Evolutionary conservation across 2,113 vertebrate species (phyloP), one percentile per base, ranked within the genome.

Genomic region (Prunella fulvescens): DNA sequence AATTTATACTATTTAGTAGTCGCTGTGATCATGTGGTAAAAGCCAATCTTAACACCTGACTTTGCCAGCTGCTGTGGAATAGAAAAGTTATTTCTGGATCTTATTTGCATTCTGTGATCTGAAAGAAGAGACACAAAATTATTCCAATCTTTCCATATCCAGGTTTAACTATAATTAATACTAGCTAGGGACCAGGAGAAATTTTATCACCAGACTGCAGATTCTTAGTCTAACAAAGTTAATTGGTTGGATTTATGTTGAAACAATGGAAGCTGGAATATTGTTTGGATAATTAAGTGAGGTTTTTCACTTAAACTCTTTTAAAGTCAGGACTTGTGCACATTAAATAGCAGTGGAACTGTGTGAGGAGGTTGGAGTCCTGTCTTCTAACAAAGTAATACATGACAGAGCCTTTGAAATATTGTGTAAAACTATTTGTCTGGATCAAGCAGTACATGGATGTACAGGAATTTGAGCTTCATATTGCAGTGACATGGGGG

Each of bases 11-110:
- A 94, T 97, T 95, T 96, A 94, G 84, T 97, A 94, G 95, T 96
- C 28, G 0, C 86, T 94, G 94, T 96, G 93, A 93, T 97, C 97
- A 42, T 95, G 94, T 84, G 92, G 91, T 97, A 96, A 95, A 93
- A 97, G 96, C 97, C 95, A 95, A 64, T 87, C 97, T 97, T 96
- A 97, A 96, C 98, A 98, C 97, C 97, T 98, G 97, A 81, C 87
- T 94, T 88, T 97, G 98, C 97, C 98, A 98, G 96, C 96, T 97
- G 97, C 98, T 96, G 81, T 81, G 92, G 97, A 97, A 93, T 83
- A 83, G 94, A 92, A 96, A 96, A 97, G 91, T 98, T 98, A 89
- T 97, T 97, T 96, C 96, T 98, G 97, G 97, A 97, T 96, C 93
- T 89, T 94, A 73, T 90, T 96, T 97, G 90, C 95, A 65, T 97